A percentile compares a stretch with the other conserved stretches of the same genome.
Evolutionary conservation across 1,140 invertebrate genomes (phyloP).

Genomic region (Drosophila sulfurigaster): DNA sequence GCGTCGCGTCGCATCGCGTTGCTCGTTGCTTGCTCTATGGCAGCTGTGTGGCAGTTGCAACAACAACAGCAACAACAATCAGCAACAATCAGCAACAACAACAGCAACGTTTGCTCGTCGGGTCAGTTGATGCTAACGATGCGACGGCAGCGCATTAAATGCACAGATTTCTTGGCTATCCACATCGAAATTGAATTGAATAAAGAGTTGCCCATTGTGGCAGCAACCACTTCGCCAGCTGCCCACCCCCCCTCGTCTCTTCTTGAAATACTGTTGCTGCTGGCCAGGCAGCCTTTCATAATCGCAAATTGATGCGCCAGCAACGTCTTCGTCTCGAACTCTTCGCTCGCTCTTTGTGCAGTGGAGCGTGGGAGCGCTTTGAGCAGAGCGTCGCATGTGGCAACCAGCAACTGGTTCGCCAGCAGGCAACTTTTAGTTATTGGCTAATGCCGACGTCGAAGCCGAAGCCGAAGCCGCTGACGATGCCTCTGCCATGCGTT

Average conservation of each 20-base stretch:
- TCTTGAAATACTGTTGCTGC: slow-evolving; percentile 31
- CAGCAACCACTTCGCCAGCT: not conserved
- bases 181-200: slow-evolving; percentile 75
- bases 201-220: slow-evolving; percentile 77
- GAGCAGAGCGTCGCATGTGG: slow-evolving; percentile 61
- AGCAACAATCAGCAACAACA: slow-evolving; percentile 11
- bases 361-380: slow-evolving; percentile 79
- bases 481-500: slow-evolving; percentile 50
- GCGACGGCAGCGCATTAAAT: slow-evolving; percentile 75
- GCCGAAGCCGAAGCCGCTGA: slow-evolving; percentile 18
- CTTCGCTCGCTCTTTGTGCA: slow-evolving; percentile 52
- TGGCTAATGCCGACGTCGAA: slow-evolving; percentile 58
- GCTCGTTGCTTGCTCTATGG: slow-evolving; percentile 1
- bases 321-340: slow-evolving; percentile 62
- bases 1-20: too few species aligned
- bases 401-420: slow-evolving; percentile 48
- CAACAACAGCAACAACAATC: slow-evolving; percentile 34
- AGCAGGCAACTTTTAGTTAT: slow-evolving; percentile 38
- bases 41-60: slow-evolving; percentile 39
- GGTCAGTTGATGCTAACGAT: slow-evolving; percentile 63
- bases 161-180: slow-evolving; percentile 74
- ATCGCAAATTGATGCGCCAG: slow-evolving; percentile 81
- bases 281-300: slow-evolving; percentile 80
- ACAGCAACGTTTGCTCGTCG: not conserved
- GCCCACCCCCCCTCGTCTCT: not conserved